Evolutionary conservation across 2,797 vertebrate species (phyloP), one percentile per base, ranked within the genome.

Genomic region (Coilia nasus): DNA sequence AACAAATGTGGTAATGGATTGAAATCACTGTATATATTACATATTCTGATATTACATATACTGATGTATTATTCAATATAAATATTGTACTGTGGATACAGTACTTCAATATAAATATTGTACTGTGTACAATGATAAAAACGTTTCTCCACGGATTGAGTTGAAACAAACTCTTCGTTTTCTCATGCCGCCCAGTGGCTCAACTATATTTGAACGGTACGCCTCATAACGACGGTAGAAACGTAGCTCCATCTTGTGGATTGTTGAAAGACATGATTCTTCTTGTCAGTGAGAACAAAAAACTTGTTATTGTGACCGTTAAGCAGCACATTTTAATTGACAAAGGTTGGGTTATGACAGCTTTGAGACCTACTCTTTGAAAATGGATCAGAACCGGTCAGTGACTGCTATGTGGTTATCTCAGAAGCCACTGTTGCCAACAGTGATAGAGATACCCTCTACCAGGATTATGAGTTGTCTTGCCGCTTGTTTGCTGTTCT

Each of bases 221-320:
- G 7, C 31, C 67, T 75, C 3, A 14, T 25, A 23, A 6, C 4
- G 5, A 28, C 0, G 23, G 64, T 35, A 35, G 67, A 75, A 75
- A 75, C 28, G 15, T 17, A 75, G 67, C 67, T 75, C 67, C 67
- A 75, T 75, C 67, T 75, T 75, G 67, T 75, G 67, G 67, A 35
- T 75, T 75, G 28, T 41, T 75, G 28, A 28, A 15, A 17, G 31
- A 75, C 14, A 17, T 35, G 25, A 28, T 3, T 3, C 7, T 9
- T n/a, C n/a, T 41, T 12, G 31, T 9, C 15, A 19, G 31, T 17
- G 35, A 15, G 35, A 7, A 75, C 15, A 19, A 3, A 71, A 2
- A 59, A 59, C 57, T 5, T 67, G 12, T 2, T 75, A 17, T 35
- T 75, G 15, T 14, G 12, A 19, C 28, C 5, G 15, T 28, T 31